Evolutionary conservation across 2,113 vertebrate species (phyloP).

Genomic region (Conger conger): DNA sequence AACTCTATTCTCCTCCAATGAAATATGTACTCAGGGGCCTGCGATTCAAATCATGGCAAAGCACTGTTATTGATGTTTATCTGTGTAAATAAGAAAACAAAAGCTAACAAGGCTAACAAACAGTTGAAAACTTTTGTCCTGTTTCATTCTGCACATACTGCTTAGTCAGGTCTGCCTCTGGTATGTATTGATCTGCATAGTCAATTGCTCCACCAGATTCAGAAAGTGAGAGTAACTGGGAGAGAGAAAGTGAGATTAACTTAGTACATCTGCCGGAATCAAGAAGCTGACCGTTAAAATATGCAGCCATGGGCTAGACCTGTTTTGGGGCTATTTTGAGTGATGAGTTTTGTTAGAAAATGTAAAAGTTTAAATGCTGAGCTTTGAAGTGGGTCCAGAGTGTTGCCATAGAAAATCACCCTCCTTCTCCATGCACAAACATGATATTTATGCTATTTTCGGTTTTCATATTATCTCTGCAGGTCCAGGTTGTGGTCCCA

Average conservation of each 20-base stretch:
- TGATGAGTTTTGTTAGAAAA: not conserved
- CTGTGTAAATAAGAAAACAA: not conserved
- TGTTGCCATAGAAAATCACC: too few species aligned
- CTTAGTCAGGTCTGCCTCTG: not conserved
- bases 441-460: too few species aligned
- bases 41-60: not conserved
- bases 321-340: not conserved
- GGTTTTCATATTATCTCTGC: too few species aligned
- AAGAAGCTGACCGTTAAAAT: slow-evolving; percentile 43
- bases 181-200: slow-evolving; percentile 12
- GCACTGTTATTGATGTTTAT: not conserved
- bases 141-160: not conserved
- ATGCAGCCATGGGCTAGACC: not conserved
- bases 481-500: too few species aligned
- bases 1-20: not conserved
- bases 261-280: slow-evolving; percentile 43
- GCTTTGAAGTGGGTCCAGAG: not conserved
- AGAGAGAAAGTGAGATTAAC: slow-evolving; percentile 33
- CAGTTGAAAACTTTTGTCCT: not conserved
- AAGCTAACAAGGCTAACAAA: not conserved
- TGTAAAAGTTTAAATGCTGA: not conserved
- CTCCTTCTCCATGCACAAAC: too few species aligned
- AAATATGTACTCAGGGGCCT: not conserved
- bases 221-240: slow-evolving; percentile 18
- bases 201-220: not conserved